Evolutionary conservation across 2,888 invertebrate genomes (phyloP), one percentile per base, ranked within the genome.

Genomic region (Pyrrhia umbra): DNA sequence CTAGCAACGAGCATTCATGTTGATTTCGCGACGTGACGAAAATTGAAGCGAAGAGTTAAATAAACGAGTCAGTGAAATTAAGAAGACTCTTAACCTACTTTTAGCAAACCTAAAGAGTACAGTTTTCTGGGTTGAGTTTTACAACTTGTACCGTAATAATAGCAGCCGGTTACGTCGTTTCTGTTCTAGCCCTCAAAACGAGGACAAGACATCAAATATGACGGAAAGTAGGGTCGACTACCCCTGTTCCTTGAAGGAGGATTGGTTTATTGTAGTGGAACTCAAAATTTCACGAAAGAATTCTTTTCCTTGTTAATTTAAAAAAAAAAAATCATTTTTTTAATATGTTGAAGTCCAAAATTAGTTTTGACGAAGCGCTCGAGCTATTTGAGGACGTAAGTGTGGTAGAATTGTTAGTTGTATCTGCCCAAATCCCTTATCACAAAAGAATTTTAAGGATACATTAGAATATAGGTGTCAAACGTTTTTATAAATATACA

Each of bases 81-180:
- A 65, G 72, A 39, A 34, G 3, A 9, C 50, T 25, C 51, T 68
- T 64, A 71, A 71, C 72, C 68, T 55, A 56, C 55, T 68, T 63
- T 46, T 64, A 40, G 45, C 1, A 37, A 37, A 47, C 51, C 45
- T 64, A 55, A 16, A 20, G 21, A 43, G 34, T 34, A 69, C 37
- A 34, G 42, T 50, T 58, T 40, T 27, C 43, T 72, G 18, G 47
- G 49, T 37, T 42, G 15, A 15, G 9, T 72, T 69, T 66, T 66
- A 69, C 46, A 47, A 54, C 57, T 55, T 51, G 50, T 59, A 72
- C 45, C 52, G 43, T 71, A 47, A 71, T 57, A 66, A 59, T 42
- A 34, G 20, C 49, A 50, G 54, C 47, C 51, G 46, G 39, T 55
- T 67, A 43, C 30, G 59, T 43, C 52, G 45, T 64, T 64, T 59